Conservation (phyloP, 2,888 invertebrate species). For the Pollenia angustigena region DNA sequence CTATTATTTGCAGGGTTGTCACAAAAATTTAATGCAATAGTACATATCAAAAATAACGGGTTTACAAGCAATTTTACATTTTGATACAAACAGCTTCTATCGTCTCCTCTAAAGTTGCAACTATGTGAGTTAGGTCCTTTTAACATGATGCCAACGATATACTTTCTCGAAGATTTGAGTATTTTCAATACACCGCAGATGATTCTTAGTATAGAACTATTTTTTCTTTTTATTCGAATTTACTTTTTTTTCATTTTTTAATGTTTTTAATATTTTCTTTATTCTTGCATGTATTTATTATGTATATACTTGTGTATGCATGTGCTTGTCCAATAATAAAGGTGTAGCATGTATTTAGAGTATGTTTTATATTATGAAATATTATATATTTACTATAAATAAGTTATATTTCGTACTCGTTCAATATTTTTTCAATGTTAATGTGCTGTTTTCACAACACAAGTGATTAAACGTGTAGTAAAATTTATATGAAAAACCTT, state of each 20-base stretch:
- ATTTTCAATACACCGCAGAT: too few species aligned
- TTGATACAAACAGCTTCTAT: too few species aligned
- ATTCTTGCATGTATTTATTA: slow-evolving; percentile 32
- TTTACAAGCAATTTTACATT: too few species aligned
- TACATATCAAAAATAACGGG: too few species aligned
- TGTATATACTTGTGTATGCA: slow-evolving; percentile 26
- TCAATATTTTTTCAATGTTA: neutral
- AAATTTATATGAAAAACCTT: too few species aligned
- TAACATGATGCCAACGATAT: neutral
- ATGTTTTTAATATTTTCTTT: slow-evolving; percentile 44
- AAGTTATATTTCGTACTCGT: neutral
- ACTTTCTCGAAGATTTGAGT: neutral
- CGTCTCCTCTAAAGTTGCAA: too few species aligned
- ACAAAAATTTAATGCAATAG: too few species aligned
- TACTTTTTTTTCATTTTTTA: slow-evolving; percentile 16
- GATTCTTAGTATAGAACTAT: neutral
- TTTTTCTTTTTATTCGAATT: slow-evolving; percentile 40
- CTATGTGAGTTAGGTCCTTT: too few species aligned
- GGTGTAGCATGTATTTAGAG: slow-evolving; percentile 38
- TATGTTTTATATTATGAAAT: slow-evolving; percentile 29
- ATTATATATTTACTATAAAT: slow-evolving; percentile 45
- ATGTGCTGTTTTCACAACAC: too few species aligned
- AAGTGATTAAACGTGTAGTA: too few species aligned
- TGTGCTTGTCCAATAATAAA: slow-evolving; percentile 57
- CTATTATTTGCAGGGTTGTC: too few species aligned